phyloP scores from a whole-genome alignment of 2,797 vertebrate genomes.

The Dromococcyx pavoninus region DNA sequence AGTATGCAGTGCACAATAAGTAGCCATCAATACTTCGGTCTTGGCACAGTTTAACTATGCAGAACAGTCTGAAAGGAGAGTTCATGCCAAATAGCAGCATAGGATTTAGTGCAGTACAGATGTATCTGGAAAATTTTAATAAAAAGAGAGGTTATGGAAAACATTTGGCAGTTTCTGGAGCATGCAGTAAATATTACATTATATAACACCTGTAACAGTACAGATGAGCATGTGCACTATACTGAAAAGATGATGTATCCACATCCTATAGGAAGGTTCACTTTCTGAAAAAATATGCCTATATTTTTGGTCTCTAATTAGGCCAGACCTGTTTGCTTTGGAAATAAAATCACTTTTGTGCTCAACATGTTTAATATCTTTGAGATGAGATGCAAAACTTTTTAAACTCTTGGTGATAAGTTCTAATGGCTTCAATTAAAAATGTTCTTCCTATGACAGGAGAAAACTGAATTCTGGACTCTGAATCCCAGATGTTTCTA shows the following conservation, averaged over 20 bases:
- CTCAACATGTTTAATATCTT: not conserved
- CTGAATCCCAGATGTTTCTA: not conserved
- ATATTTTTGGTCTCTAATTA: not conserved
- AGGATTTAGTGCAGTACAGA: constrained; percentile 37
- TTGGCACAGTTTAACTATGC: constrained; percentile 32
- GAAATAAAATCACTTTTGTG: not conserved
- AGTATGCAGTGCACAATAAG: not conserved
- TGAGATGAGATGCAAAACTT: not conserved
- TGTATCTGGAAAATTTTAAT: constrained; percentile 39
- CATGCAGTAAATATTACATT: not conserved
- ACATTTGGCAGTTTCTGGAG: constrained; percentile 24
- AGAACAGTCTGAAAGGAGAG: constrained; percentile 14
- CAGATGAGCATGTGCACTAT: not conserved
- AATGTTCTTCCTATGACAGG: not conserved
- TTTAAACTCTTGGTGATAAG: not conserved
- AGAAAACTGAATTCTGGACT: not conserved
- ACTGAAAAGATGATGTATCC: not conserved
- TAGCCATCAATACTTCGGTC: constrained; percentile 46
- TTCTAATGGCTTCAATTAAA: not conserved
- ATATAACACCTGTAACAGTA: not conserved
- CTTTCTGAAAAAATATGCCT: not conserved
- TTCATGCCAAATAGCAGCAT: constrained; percentile 15
- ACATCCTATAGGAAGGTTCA: not conserved
- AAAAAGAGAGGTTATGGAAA: constrained; percentile 23
- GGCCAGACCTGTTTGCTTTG: not conserved